A percentile compares a stretch with the other conserved stretches of the same genome.
Conservation (phyloP, 2,113 vertebrate genomes). For the Platysteira castanea region DNA sequence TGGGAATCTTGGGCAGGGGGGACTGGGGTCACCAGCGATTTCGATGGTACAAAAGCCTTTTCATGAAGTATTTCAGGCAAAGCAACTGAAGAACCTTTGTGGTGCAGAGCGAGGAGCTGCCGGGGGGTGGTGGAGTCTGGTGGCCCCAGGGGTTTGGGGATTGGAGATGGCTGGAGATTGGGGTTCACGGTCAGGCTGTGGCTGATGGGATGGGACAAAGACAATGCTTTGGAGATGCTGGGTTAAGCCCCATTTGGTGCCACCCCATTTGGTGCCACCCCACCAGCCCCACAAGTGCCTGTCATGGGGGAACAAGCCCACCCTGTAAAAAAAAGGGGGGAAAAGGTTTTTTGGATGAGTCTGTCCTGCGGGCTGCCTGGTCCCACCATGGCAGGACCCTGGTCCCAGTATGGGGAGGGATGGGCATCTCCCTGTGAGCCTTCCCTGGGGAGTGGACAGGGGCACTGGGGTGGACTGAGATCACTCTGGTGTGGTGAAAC, state of each 20-base stretch:
- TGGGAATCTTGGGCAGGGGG: constrained; percentile 1
- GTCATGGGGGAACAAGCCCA: accelerated
- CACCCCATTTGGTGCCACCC: neutral
- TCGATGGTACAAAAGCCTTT: constrained; percentile 28
- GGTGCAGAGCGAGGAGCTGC: neutral
- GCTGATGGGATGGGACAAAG: neutral
- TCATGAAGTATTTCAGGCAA: neutral
- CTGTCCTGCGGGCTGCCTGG: neutral
- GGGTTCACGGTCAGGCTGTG: neutral
- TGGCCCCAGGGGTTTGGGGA: neutral
- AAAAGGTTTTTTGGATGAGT: neutral
- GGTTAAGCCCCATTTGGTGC: neutral
- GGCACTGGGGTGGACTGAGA: neutral
- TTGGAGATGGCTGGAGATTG: neutral
- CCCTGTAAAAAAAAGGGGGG: accelerated
- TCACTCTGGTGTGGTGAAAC: neutral
- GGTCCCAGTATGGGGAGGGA: neutral
- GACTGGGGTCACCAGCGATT: neutral
- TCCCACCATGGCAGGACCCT: neutral
- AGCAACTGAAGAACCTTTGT: constrained; percentile 37
- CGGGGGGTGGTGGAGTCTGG: neutral
- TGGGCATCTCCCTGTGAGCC: neutral
- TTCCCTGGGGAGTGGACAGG: neutral
- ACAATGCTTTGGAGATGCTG: neutral
- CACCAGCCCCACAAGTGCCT: accelerated